phyloP scores from a whole-genome alignment of 2,113 vertebrate species.

The Cavia aperea region DNA sequence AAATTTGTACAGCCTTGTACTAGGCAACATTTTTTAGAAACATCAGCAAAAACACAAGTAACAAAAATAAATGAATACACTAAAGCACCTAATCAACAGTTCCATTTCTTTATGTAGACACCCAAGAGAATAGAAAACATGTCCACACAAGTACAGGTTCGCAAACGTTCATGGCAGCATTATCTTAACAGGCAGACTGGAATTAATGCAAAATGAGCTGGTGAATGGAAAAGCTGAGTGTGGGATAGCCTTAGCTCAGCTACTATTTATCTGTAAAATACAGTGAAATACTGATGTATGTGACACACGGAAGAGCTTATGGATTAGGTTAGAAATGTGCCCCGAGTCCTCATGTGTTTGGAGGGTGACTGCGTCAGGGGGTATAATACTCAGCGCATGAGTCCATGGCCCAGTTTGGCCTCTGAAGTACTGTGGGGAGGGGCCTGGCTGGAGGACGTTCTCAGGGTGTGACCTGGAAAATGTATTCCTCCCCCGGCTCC shows the following conservation, averaged over 20 bases:
- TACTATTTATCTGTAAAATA: background rate
- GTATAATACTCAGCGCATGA: background rate
- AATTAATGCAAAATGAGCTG: background rate
- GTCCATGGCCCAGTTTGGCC: background rate
- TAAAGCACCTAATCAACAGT: background rate
- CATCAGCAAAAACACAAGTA: background rate
- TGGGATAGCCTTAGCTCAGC: background rate
- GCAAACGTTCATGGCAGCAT: background rate
- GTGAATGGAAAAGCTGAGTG: background rate
- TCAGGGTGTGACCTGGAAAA: background rate
- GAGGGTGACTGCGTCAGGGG: background rate
- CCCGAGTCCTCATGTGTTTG: background rate
- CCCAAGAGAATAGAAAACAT: background rate
- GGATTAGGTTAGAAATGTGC: background rate
- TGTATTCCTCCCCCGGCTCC: background rate
- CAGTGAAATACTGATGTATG: background rate
- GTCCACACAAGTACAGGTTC: background rate
- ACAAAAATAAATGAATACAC: background rate
- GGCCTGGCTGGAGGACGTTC: background rate
- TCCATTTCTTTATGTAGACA: background rate
- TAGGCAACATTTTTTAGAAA: background rate
- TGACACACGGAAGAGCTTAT: too few relatives aligned
- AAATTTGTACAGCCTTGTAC: background rate
- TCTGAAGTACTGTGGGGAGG: background rate
- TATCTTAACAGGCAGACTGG: background rate